Conservation (phyloP, 2,113 vertebrate genomes). For the Turdus rufiventris region DNA sequence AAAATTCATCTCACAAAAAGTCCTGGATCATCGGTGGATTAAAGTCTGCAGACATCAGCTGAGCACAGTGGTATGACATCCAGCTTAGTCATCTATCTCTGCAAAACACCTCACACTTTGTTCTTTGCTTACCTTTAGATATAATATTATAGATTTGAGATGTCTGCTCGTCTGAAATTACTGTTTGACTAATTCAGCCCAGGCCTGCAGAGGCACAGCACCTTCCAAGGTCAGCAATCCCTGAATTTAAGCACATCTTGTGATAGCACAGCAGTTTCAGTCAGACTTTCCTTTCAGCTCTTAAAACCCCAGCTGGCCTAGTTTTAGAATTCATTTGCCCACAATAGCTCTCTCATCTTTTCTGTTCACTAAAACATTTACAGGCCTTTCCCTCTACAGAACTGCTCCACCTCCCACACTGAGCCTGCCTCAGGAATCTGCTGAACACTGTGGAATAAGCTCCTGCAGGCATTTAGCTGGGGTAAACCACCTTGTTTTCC, state of each 20-base stretch:
- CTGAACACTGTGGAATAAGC: neutral
- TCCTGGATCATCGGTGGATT: neutral
- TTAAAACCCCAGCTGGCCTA: constrained; percentile 19
- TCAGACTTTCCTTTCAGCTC: neutral
- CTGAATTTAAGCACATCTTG: neutral
- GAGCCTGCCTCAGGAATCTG: neutral
- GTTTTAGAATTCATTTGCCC: neutral
- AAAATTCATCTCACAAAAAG: neutral
- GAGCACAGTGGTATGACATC: neutral
- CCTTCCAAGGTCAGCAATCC: neutral
- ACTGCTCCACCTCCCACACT: neutral
- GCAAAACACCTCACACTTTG: neutral
- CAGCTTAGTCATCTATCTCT: neutral
- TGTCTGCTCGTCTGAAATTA: neutral
- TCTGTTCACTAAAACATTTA: neutral
- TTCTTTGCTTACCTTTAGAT: neutral
- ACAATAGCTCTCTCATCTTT: neutral
- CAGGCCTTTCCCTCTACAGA: neutral
- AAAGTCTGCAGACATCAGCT: neutral
- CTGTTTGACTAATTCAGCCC: neutral
- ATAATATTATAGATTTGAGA: neutral
- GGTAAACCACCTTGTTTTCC: neutral
- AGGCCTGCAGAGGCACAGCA: neutral
- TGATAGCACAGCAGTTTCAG: neutral
- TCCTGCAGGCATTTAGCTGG: neutral